Percentiles rank a stretch among this genome's conserved stretches.
Evolutionary conservation across 2,888 invertebrate genomes (phyloP).

Genomic region (Drosophila nr. perissopoda): DNA sequence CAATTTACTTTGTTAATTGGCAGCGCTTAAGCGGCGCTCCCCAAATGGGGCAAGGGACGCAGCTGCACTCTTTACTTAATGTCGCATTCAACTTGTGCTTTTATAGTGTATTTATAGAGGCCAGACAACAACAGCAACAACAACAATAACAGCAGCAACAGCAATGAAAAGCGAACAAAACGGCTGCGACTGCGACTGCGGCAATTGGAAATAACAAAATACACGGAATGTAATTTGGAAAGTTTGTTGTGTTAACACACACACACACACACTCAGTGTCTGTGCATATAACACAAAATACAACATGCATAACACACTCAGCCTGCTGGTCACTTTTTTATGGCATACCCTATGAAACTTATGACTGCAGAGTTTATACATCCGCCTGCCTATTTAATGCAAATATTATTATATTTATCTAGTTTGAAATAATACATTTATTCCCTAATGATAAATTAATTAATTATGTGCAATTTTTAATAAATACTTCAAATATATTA

Average conservation of each 20-base stretch:
- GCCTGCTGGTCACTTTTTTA: conserved; percentile 50
- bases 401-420: not conserved
- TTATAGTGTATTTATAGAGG: conserved; percentile 43
- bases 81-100: conserved; percentile 18
- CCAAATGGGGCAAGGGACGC: conserved; percentile 1
- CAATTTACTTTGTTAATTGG: conserved; percentile 77
- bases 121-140: conserved; percentile 19
- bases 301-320: conserved; percentile 38
- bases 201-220: conserved; percentile 37
- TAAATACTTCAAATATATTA: not conserved
- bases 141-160: not conserved
- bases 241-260: conserved; percentile 68
- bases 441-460: fast-evolving
- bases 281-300: not conserved
- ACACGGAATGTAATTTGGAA: conserved; percentile 75
- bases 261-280: conserved; percentile 6
- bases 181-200: conserved; percentile 31
- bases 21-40: conserved; percentile 54
- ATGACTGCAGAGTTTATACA: not conserved
- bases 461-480: not conserved
- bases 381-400: not conserved
- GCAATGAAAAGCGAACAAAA: not conserved
- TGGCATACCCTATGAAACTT: conserved; percentile 19
- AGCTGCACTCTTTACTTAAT: conserved; percentile 22
- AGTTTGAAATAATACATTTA: not conserved